Percentiles rank a stretch among this genome's conserved stretches.
Conservation (phyloP, 2,797 vertebrate genomes). For the Carapus acus region DNA sequence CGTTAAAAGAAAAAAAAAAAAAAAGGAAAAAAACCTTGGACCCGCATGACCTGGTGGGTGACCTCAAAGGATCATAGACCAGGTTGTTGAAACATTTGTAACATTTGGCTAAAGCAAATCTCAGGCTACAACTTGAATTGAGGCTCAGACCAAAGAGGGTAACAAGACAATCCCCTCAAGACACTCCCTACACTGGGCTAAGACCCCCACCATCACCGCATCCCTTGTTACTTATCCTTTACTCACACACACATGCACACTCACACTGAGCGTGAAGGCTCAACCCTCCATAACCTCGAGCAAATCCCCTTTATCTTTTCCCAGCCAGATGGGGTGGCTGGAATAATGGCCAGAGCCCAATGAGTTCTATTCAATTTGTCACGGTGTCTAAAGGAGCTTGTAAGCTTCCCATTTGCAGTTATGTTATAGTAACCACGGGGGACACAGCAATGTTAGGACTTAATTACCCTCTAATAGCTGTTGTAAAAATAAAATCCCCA, state of each 20-base stretch:
- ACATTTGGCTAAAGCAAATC: slow-evolving; percentile 82
- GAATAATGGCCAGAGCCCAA: slow-evolving; percentile 79
- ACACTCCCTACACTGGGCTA: slow-evolving; percentile 49
- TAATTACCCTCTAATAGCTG: slow-evolving; percentile 92
- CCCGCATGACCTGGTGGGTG: slow-evolving; percentile 58
- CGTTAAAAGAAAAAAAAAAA: slow-evolving; percentile 67
- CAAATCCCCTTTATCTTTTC: slow-evolving; percentile 80
- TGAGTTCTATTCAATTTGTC: slow-evolving; percentile 86
- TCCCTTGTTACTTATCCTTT: slow-evolving; percentile 52
- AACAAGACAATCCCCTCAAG: slow-evolving; percentile 61
- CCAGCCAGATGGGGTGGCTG: slow-evolving; percentile 78
- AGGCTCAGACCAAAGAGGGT: slow-evolving; percentile 59
- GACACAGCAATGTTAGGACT: slow-evolving; percentile 86
- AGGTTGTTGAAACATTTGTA: slow-evolving; percentile 86
- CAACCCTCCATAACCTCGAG: slow-evolving; percentile 74
- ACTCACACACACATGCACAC: slow-evolving; percentile 42
- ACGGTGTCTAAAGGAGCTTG: slow-evolving; percentile 85
- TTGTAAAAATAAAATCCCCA: slow-evolving; percentile 76
- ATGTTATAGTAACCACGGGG: slow-evolving; percentile 80
- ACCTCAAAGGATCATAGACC: slow-evolving; percentile 76
- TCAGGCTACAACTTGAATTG: slow-evolving; percentile 72
- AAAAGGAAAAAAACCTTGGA: slow-evolving; percentile 64
- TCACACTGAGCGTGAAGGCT: slow-evolving; percentile 56
- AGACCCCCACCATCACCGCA: no score
- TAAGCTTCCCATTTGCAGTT: slow-evolving; percentile 78